A percentile compares a stretch with the other conserved stretches of the same genome.
phyloP scores from a whole-genome alignment of 2,797 vertebrate genomes.

The Liparis tanakae region DNA sequence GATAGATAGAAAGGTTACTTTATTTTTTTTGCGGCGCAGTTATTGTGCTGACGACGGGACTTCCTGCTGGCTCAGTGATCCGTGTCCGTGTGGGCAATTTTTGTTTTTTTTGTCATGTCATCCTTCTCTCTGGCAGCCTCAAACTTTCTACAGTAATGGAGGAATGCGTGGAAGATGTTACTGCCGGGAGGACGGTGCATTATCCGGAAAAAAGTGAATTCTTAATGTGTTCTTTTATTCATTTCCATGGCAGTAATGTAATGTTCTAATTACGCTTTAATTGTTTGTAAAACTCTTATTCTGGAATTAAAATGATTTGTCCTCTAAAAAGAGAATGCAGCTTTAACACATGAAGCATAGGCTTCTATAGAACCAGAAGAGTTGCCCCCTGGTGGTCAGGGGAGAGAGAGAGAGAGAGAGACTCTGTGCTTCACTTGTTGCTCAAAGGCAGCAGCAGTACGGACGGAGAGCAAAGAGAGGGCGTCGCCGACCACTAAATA shows the following conservation, averaged over 20 bases:
- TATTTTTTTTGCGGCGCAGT: slow-evolving; percentile 3
- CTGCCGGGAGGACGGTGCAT: neutral
- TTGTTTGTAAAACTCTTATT: neutral
- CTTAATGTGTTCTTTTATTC: neutral
- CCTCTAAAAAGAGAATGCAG: no score
- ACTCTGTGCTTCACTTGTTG: slow-evolving; percentile 26
- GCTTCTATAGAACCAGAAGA: no score
- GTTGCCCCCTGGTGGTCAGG: no score
- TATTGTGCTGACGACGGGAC: slow-evolving; percentile 15
- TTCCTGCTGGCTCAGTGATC: slow-evolving; percentile 25
- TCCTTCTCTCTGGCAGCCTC: slow-evolving; percentile 1
- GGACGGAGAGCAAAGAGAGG: slow-evolving; percentile 20
- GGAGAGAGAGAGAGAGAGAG: slow-evolving; percentile 7
- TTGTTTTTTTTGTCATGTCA: slow-evolving; percentile 31
- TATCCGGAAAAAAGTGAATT: neutral
- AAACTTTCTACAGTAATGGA: neutral
- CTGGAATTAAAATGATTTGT: neutral
- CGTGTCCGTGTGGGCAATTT: slow-evolving; percentile 3
- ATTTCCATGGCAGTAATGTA: neutral
- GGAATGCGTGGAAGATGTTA: neutral
- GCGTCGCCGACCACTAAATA: slow-evolving; percentile 28
- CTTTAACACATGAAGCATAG: no score
- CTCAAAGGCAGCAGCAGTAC: slow-evolving; percentile 28
- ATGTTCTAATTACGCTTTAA: neutral
- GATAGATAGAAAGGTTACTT: neutral